These are phyloP conservation scores for Anhinga rufa DNA, from an alignment of 2,113 vertebrate species.

Conservation along the genomic window DNA sequence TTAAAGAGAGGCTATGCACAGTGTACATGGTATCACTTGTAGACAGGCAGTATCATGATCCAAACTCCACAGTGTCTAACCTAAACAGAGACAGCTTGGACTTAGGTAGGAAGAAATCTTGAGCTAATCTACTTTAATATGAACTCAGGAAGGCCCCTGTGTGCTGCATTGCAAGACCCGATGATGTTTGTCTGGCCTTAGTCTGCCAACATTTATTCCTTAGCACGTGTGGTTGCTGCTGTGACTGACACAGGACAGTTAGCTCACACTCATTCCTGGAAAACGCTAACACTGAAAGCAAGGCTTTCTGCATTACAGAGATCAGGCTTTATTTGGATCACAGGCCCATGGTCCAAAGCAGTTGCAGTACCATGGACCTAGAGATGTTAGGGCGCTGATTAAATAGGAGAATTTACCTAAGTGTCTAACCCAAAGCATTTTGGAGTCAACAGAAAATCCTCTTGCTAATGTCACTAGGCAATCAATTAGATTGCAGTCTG, in stretches of 20 bases:
- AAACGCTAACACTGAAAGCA: neutral
- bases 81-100: neutral
- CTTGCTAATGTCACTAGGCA: neutral
- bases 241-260: neutral
- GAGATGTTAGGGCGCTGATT: neutral
- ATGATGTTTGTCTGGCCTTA: neutral
- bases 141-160: neutral
- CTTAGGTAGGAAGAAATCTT: neutral
- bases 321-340: neutral
- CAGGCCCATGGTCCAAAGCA: neutral
- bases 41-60: neutral
- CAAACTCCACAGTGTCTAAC: neutral
- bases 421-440: neutral
- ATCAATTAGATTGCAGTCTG: neutral
- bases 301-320: neutral
- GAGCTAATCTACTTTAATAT: neutral
- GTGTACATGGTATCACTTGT: neutral
- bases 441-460: neutral
- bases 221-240: neutral
- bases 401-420: neutral
- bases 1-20: neutral
- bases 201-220: neutral
- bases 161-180: neutral
- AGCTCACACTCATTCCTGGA: neutral
- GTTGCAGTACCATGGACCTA: neutral